A percentile compares a stretch with the other conserved stretches of the same genome.
phyloP scores from a whole-genome alignment of 2,888 invertebrate species.

The Tholera decimalis region DNA sequence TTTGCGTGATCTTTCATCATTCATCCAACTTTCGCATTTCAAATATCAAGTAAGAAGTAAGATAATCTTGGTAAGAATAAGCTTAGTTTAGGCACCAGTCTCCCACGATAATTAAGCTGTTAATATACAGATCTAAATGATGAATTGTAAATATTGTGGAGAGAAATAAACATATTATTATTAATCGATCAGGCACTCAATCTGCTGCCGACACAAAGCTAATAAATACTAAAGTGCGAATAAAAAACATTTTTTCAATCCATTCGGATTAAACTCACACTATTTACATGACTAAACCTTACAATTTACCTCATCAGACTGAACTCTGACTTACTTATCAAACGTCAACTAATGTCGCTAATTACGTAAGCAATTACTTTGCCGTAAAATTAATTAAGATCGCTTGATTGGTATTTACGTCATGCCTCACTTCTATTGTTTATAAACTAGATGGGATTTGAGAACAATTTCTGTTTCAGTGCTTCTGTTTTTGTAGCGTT shows the following conservation, averaged over 20 bases:
- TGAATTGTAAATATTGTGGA: no score
- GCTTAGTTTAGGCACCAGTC: no score
- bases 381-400: conserved; percentile 54
- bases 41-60: no score
- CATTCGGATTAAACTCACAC: conserved; percentile 14
- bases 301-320: conserved; percentile 35
- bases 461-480: conserved; percentile 19
- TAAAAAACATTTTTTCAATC: conserved; percentile 20
- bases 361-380: conserved; percentile 59
- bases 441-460: conserved; percentile 50
- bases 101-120: no score
- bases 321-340: conserved; percentile 57
- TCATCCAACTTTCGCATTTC: no score
- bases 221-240: conserved; percentile 15
- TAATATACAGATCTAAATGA: no score
- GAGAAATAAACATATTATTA: no score
- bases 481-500: conserved; percentile 39
- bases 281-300: conserved; percentile 42
- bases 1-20: no score
- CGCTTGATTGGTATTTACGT: conserved; percentile 55
- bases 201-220: conserved; percentile 18
- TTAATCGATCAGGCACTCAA: conserved; percentile 11
- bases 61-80: no score
- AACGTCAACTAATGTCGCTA: conserved; percentile 29
- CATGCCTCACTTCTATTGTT: conserved; percentile 48